Base-by-base conservation (phyloP, 2,888 invertebrate genomes). In the Branchinecta sandiegonensis region DNA sequence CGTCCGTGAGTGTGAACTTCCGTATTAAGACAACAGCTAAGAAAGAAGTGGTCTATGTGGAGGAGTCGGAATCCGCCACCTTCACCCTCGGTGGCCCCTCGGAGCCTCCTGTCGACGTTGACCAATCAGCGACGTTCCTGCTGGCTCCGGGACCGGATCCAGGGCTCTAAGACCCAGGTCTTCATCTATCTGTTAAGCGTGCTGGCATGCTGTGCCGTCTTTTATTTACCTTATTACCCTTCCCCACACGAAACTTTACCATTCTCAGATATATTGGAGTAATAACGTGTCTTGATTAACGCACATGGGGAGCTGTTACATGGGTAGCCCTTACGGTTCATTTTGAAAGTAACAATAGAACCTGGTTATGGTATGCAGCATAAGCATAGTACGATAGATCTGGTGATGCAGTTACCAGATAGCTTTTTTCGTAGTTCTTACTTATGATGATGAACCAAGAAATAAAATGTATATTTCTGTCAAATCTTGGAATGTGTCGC, bases 1-100 rank as follows among this genome's bases (percentile, higher is more conserved):
- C 67, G 37, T 48, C 48, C 48, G 67, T 67, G 48, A 67, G 67
- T 67, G 48, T 67, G 14, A 47, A 46, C 48, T 47, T 67, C 37
- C 67, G 67, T 48, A 67, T 67, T 48, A 67, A 67, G 48, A 56
- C 63, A 56, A 17, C 63, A 56, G 23, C n/a, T n/a, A 56, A 8
- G 37, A 37, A 37, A 37, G 37, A 23, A 56, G 14, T 56, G 63
- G n/a, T 56, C 14, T 56, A 17, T 56, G 63, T 56, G 63, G 23
- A 56, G 63, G 37, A 56, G 23, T 17, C 63, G 63, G 23, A 56
- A 9, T 17, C 14, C 63, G 63, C 63, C 11, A 17, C 63, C n/a
- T 56, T 56, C 23, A 56, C 63, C 23, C 63, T 56, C 23, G 63
- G 63, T 23, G 11, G 23, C 63, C 63, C n/a, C n/a, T 56, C 63